Conservation (phyloP, 2,888 invertebrate genomes). For the Heliconius charithonia region DNA sequence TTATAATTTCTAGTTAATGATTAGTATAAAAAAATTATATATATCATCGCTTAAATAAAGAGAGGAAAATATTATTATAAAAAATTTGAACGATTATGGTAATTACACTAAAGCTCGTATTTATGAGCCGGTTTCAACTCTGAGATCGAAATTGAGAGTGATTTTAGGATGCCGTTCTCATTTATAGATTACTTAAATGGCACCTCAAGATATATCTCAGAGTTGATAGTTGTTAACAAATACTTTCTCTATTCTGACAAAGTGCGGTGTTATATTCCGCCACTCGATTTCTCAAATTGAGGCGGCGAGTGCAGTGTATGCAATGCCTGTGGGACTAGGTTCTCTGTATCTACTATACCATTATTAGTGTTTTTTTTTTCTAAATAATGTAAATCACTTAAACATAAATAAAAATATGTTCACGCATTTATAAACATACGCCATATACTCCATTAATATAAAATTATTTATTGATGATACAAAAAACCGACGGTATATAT, state of each 20-base stretch:
- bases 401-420: background rate
- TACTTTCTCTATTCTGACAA: too few species aligned
- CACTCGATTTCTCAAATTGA: background rate
- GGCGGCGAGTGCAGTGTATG: background rate
- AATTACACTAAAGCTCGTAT: too few species aligned
- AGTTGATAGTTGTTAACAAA: too few species aligned
- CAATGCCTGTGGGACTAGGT: background rate
- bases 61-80: background rate
- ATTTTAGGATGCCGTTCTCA: too few species aligned
- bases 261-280: too few species aligned
- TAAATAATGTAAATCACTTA: background rate
- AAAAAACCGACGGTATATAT: background rate
- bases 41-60: background rate
- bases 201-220: too few species aligned
- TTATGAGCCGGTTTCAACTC: too few species aligned
- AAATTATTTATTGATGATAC: background rate
- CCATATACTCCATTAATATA: background rate
- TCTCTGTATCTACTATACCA: background rate
- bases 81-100: background rate
- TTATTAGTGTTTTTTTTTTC: background rate
- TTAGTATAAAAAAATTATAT: background rate
- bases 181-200: too few species aligned
- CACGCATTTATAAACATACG: background rate
- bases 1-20: background rate
- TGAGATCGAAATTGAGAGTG: too few species aligned